A percentile compares a stretch with the other conserved stretches of the same genome.
Evolutionary conservation across 2,888 invertebrate species (phyloP).

Genomic region (Scaptomyza cyrtandrae): DNA sequence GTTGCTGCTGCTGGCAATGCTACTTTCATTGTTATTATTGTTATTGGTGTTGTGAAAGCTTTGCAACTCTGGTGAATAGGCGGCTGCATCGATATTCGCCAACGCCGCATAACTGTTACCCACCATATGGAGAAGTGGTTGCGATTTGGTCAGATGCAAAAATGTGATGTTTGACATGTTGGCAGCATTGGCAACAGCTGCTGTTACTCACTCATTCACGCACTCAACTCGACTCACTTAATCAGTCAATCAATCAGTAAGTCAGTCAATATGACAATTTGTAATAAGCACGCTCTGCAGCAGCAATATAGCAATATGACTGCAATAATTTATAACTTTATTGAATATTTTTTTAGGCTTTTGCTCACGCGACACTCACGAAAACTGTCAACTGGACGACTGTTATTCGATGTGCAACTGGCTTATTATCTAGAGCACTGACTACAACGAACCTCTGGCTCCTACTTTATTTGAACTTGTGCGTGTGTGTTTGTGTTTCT

Average conservation of each 20-base stretch:
- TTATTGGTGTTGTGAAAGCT: conserved; percentile 11
- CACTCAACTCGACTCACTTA: conserved; percentile 34
- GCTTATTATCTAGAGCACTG: conserved; percentile 47
- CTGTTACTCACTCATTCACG: conserved; percentile 10
- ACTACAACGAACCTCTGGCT: conserved; percentile 10
- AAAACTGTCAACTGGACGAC: conserved; percentile 50
- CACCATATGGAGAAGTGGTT: conserved; percentile 62
- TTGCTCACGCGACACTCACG: conserved; percentile 34
- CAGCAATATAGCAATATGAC: conserved; percentile 33
- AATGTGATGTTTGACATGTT: conserved; percentile 74
- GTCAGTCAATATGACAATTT: conserved; percentile 28
- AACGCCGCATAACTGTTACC: conserved; percentile 54
- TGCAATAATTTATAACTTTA: conserved; percentile 4
- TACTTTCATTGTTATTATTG: conserved; percentile 22
- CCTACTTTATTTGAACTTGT: conserved; percentile 19
- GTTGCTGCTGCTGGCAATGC: conserved; percentile 19
- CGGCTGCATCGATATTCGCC: conserved; percentile 47
- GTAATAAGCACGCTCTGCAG: conserved; percentile 25
- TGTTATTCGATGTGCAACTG: conserved; percentile 50
- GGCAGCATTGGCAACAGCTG: conserved; percentile 42
- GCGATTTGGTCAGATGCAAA: conserved; percentile 59
- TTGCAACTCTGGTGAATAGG: conserved; percentile 33
- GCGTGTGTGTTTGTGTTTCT: conserved; percentile 38
- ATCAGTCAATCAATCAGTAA: conserved; percentile 32
- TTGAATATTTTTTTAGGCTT: neutral